Base-by-base conservation (phyloP, 2,888 invertebrate genomes). In the Entomobrya proxima region DNA sequence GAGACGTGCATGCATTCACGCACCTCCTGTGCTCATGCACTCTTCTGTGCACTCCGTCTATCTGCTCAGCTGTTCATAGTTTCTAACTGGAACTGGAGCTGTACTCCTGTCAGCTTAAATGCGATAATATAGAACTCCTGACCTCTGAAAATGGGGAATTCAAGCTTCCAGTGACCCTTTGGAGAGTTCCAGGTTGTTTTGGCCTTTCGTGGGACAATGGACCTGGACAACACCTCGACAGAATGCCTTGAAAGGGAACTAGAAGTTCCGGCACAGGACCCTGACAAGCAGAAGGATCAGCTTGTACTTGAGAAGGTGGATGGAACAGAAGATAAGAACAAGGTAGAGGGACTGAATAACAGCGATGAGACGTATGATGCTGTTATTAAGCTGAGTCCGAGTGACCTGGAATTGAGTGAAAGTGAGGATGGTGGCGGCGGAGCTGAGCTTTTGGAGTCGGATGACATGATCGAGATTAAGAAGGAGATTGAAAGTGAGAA, bases 361-460 rank as follows among this genome's bases (percentile, higher is more conserved):
- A 18, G 30, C 9, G 64, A 64, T 21, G 11, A 27, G 7, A 27
- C 61, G 13, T 18, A n/a, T 7, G 58, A 79, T 13, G 18, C 47
- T 0, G 79, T 79, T 4, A 67, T 79, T 2, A 79, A 79, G 27
- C 7, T 67, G 1, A 79, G 67, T 50, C 67, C 79, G 3, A 79
- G 79, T 50, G 79, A 79, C 18, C 1, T 79, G 13, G 67, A 83
- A 76, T n/a, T 81, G 72, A 74, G 61, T 32, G 47, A 24, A 4
- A 83, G 76, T 32, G 82, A 82, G 4, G 58, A 72, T 15, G 74
- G 75, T 5, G 78, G 69, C 35, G 80, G 30, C 13, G 32, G 21
- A 5, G 21, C 13, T 3, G 47, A 47, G 30, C 3, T 9, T 18
- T 27, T n/a, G 15, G 32, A 72, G 18, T 52, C 52, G 1, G 52